Evolutionary conservation across 2,113 vertebrate genomes (phyloP).

Genomic region (Syngnathus floridae): DNA sequence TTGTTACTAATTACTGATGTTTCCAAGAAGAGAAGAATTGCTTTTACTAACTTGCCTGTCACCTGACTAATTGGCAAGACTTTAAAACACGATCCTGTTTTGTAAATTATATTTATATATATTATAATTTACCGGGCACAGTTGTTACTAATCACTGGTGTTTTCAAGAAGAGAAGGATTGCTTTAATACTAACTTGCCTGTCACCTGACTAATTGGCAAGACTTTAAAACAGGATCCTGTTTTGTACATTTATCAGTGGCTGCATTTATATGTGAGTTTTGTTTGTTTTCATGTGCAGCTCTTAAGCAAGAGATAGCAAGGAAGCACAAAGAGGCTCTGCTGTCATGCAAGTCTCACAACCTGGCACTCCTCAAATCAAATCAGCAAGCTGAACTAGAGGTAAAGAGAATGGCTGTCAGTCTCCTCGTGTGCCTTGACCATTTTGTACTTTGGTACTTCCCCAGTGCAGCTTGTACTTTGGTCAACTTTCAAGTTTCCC

Average conservation of each 20-base stretch:
- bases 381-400: slow-evolving; percentile 83
- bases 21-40: too few relatives aligned
- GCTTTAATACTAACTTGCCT: not conserved
- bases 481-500: too few relatives aligned
- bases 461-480: not conserved
- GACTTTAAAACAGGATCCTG: not conserved
- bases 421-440: not conserved
- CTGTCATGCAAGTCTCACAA: slow-evolving; percentile 88
- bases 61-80: not conserved
- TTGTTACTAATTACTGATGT: too few relatives aligned
- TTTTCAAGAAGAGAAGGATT: too few relatives aligned
- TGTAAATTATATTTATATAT: not conserved
- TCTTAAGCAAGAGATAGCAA: slow-evolving; percentile 82
- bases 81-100: not conserved
- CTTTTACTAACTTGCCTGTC: not conserved
- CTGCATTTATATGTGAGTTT: not conserved
- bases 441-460: too few relatives aligned
- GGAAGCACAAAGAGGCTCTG: slow-evolving; percentile 85
- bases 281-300: slow-evolving; percentile 50
- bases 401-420: slow-evolving; percentile 45
- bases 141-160: not conserved
- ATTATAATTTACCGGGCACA: not conserved
- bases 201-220: not conserved
- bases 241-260: not conserved
- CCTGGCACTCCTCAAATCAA: slow-evolving; percentile 77